These are phyloP conservation scores for Rutpela maculata DNA, from an alignment of 2,888 invertebrate genomes.

Conservation along the genomic window DNA sequence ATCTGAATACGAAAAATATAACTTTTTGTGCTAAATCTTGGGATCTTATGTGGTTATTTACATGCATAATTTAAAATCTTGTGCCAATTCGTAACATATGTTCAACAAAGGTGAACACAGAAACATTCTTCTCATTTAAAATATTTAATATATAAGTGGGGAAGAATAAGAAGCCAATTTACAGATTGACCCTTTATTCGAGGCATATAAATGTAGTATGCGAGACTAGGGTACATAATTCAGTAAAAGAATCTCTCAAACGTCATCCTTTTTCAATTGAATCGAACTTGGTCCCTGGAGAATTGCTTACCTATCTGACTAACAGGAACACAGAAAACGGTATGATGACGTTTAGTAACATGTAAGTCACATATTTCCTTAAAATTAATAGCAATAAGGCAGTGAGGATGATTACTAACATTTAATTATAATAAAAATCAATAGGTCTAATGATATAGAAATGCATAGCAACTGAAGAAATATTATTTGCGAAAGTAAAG, in stretches of 20 bases:
- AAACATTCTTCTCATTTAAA: slow-evolving; percentile 47
- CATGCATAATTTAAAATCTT: too few species aligned
- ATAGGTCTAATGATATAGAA: too few species aligned
- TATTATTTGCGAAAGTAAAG: too few species aligned
- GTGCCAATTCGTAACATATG: background rate
- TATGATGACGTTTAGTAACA: background rate
- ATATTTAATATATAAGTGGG: slow-evolving; percentile 60
- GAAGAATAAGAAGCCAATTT: slow-evolving; percentile 58
- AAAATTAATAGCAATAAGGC: background rate
- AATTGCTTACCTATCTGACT: slow-evolving; percentile 62
- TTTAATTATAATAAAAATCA: too few species aligned
- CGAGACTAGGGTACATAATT: slow-evolving; percentile 62
- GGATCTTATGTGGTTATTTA: too few species aligned
- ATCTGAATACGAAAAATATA: too few species aligned
- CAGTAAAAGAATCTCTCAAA: slow-evolving; percentile 57
- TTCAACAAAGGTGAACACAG: background rate
- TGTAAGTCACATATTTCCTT: background rate
- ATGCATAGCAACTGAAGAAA: too few species aligned
- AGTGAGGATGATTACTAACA: too few species aligned
- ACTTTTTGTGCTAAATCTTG: too few species aligned
- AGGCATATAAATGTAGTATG: slow-evolving; percentile 62
- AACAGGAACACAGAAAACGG: slow-evolving; percentile 58
- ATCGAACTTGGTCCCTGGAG: slow-evolving; percentile 56
- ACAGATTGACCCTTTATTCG: slow-evolving; percentile 62
- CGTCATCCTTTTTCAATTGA: slow-evolving; percentile 57